Evolutionary conservation across 2,888 invertebrate species (phyloP).

Genomic region (Lycaena phlaeas): DNA sequence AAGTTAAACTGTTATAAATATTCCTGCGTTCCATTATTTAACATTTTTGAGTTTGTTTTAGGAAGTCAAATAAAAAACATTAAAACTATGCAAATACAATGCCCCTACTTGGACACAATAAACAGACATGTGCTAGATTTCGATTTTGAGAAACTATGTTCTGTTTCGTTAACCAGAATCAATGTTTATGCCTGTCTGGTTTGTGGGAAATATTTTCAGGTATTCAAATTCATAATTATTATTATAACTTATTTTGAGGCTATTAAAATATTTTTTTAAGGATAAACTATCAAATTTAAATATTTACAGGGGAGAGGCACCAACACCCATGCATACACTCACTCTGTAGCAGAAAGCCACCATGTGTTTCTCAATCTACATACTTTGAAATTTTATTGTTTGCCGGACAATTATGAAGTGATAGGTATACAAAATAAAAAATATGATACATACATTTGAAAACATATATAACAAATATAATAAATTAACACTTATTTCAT

Average conservation of each 20-base stretch:
- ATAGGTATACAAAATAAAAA: constrained; percentile 77
- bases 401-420: constrained; percentile 99
- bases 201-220: constrained; percentile 97
- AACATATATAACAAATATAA: too few species aligned
- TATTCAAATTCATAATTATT: too few species aligned
- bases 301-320: constrained; percentile 89
- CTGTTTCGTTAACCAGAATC: constrained; percentile 96
- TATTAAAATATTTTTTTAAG: too few species aligned
- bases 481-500: too few species aligned
- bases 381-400: constrained; percentile 97
- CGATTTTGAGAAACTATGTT: constrained; percentile 99
- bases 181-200: constrained; percentile 99
- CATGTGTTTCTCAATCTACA: constrained; percentile 98
- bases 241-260: too few species aligned
- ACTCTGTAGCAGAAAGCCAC: constrained; percentile 97
- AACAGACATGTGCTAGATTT: constrained; percentile 97
- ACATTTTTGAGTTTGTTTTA: constrained; percentile 18
- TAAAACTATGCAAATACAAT: constrained; percentile 76
- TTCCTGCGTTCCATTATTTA: too few species aligned
- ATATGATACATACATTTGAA: not conserved
- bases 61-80: constrained; percentile 34
- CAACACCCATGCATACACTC: constrained; percentile 98
- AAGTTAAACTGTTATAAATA: too few species aligned
- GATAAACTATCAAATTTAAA: constrained; percentile 1
- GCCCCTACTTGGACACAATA: constrained; percentile 98